Base-by-base conservation (phyloP, 2,888 invertebrate genomes). In the Acrocyrtus sp. region DNA sequence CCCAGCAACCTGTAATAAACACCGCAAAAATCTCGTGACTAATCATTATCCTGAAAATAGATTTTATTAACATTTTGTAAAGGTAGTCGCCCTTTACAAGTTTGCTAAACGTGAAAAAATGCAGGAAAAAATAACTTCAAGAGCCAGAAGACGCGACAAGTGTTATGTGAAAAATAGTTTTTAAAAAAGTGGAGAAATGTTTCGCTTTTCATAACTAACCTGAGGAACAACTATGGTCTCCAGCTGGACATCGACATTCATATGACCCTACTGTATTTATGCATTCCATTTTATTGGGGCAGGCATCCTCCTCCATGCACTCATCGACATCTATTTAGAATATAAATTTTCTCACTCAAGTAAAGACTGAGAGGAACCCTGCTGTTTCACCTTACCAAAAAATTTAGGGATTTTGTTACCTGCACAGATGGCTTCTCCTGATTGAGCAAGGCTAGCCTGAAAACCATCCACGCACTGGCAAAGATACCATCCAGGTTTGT, bases 401-500 rank as follows among this genome's bases (percentile, higher is more conserved):
- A n/a, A 12, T 34, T 34, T 34, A 12, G 34, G 34, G 34, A 34
- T 34, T 17, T 51, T 24, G n/a, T 53, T 77, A 80, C 81, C 81
- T 78, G 78, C 66, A 72, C 81, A 81, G 47, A 69, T 75, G 67
- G 77, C 81, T 70, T 80, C 76, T 68, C 80, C 78, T 57, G 75
- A 63, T 74, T 78, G 76, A 72, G 75, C 74, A 68, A 78, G 75
- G 58, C 72, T 77, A 48, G 74, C 77, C 73, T 79, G 88, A 85
- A 91, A 95, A 3, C 95, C 95, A 68, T 89, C 88, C 79, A 90
- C 89, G 85, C 95, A 95, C 81, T 92, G 90, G 85, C 95, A 95
- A 85, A 93, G 92, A 86, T 93, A 94, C 89, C 93, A 94, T 81
- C 95, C 95, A 48, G 93, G 93, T 88, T 92, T 92, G 86, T 95